phyloP scores from a whole-genome alignment of 2,797 vertebrate genomes.

The Syngnathus rostellatus region DNA sequence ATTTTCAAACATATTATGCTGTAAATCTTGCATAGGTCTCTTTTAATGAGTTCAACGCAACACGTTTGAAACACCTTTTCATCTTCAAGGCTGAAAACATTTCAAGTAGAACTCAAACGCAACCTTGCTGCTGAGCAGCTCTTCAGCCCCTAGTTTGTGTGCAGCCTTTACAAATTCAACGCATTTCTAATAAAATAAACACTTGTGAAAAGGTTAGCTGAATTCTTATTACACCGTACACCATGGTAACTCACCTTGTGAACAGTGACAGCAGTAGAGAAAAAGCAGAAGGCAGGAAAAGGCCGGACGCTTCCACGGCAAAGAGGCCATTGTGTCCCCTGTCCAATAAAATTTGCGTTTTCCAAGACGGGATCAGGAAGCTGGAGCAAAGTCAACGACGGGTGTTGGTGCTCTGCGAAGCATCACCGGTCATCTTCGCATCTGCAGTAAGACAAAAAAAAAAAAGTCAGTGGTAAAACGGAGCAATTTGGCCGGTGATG shows the following conservation, averaged over 20 bases:
- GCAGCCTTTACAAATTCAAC: conserved; percentile 34
- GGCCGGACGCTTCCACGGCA: conserved; percentile 55
- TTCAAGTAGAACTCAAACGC: conserved; percentile 22
- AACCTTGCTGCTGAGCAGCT: too few species aligned
- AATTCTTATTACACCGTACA: conserved; percentile 24
- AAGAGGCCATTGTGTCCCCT: conserved; percentile 58
- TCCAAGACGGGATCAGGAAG: conserved; percentile 21
- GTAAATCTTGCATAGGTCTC: background rate
- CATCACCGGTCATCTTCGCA: conserved; percentile 60
- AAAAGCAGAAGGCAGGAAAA: conserved; percentile 58
- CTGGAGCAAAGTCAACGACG: conserved; percentile 53
- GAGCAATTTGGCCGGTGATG: conserved; percentile 1
- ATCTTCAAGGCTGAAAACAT: conserved; percentile 39
- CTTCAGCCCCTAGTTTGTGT: conserved; percentile 16
- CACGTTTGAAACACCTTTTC: conserved; percentile 21
- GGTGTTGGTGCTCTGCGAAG: conserved; percentile 44
- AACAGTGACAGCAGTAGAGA: conserved; percentile 54
- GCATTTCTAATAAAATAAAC: conserved; percentile 42
- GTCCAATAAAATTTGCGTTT: conserved; percentile 31
- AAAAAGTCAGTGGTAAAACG: background rate
- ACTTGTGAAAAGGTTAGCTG: conserved; percentile 35
- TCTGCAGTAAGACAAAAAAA: conserved; percentile 41
- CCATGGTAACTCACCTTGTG: conserved; percentile 64
- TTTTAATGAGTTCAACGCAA: conserved; percentile 17
- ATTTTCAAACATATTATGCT: background rate